Conservation (phyloP, 2,888 invertebrate genomes). For the Trachelus troglodyta region DNA sequence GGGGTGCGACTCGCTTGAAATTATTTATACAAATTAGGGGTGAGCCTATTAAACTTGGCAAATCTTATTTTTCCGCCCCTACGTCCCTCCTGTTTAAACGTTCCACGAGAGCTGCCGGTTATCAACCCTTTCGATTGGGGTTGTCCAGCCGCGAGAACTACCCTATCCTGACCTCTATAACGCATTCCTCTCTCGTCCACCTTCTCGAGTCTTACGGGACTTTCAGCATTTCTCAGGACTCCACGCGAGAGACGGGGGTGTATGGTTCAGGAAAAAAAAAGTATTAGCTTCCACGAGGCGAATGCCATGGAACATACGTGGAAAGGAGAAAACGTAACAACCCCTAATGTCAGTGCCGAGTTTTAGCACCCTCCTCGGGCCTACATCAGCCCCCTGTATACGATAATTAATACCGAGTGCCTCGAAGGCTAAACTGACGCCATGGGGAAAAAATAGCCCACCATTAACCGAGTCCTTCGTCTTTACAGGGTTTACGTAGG, state of each 20-base stretch:
- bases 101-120: neutral
- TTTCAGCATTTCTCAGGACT: neutral
- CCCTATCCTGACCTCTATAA: neutral
- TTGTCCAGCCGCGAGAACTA: neutral
- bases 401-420: conserved; percentile 13
- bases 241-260: too few relatives aligned
- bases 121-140: neutral
- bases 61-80: neutral
- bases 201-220: neutral
- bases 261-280: neutral
- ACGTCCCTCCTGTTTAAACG: neutral
- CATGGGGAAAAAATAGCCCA: neutral
- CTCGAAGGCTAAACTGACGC: neutral
- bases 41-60: neutral
- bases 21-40: neutral
- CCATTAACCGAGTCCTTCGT: neutral
- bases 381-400: neutral
- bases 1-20: neutral
- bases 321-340: neutral
- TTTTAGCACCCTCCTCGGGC: neutral
- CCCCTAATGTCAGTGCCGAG: neutral
- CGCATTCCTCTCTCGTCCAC: too few relatives aligned
- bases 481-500: neutral
- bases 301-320: neutral
- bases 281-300: neutral